Evolutionary conservation across 2,797 vertebrate genomes (phyloP).

Genomic region (Manis javanica): DNA sequence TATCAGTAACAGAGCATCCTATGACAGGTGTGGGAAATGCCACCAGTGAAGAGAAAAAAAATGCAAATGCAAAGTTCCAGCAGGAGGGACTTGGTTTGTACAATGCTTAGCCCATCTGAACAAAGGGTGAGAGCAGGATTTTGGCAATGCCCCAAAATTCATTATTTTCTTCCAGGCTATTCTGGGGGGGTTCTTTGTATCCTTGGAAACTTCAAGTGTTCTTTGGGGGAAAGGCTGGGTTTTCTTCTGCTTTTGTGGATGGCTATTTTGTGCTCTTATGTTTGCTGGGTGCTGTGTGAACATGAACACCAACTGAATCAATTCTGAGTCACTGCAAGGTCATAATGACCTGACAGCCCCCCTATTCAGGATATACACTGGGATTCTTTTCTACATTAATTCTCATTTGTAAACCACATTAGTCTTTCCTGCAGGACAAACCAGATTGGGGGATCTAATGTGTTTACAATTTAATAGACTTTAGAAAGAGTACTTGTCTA

Average conservation of each 20-base stretch:
- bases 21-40: background rate
- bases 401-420: constrained; percentile 72
- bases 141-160: background rate
- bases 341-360: constrained; percentile 46
- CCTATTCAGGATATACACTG: constrained; percentile 25
- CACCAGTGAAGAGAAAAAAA: background rate
- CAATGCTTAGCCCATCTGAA: background rate
- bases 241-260: background rate
- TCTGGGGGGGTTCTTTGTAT: background rate
- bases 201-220: background rate
- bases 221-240: background rate
- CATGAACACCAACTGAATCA: constrained; percentile 21
- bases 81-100: background rate
- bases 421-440: constrained; percentile 57
- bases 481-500: constrained; percentile 55
- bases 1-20: background rate
- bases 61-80: background rate
- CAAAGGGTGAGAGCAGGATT: background rate
- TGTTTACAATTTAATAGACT: constrained; percentile 63
- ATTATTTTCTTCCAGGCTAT: background rate
- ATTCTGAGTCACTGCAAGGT: constrained; percentile 33
- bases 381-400: constrained; percentile 70
- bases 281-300: background rate
- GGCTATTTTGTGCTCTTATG: background rate
- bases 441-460: constrained; percentile 49